These are phyloP conservation scores for Megaceryle maxima DNA, from an alignment of 2,113 vertebrate species.

Conservation along the genomic window DNA sequence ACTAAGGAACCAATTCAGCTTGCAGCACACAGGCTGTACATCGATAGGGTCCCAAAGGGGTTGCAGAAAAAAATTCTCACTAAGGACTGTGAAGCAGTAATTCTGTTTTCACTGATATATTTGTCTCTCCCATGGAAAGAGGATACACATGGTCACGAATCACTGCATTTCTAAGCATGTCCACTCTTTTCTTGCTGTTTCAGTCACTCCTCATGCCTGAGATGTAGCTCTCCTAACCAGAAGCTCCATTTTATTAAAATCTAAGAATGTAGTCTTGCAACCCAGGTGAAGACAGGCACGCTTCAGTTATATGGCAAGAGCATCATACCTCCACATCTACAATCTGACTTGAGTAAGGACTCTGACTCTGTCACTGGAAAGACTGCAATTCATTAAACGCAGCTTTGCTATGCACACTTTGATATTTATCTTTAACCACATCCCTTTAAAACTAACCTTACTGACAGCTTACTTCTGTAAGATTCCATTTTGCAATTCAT, in stretches of 20 bases:
- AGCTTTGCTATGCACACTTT: not conserved
- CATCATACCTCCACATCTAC: not conserved
- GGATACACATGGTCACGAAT: not conserved
- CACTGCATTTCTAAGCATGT: not conserved
- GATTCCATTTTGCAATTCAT: not conserved
- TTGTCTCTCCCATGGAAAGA: not conserved
- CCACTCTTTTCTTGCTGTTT: not conserved
- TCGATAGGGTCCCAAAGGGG: not conserved
- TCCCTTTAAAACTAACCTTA: not conserved
- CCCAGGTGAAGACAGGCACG: not conserved
- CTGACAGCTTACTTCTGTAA: not conserved
- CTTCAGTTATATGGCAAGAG: not conserved
- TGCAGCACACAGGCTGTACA: constrained; percentile 3
- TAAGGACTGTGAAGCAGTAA: not conserved
- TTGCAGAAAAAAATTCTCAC: not conserved
- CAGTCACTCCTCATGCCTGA: not conserved
- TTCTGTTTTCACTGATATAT: not conserved
- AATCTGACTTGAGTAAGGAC: not conserved
- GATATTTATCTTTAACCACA: constrained; percentile 22
- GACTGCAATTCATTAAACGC: not conserved
- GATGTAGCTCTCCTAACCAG: not conserved
- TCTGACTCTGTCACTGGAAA: not conserved
- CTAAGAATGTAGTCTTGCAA: not conserved
- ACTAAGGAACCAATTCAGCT: not conserved
- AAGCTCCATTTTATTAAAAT: not conserved